These are phyloP conservation scores for Parnassius smintheus DNA, from an alignment of 2,888 invertebrate genomes.

Conservation along the genomic window DNA sequence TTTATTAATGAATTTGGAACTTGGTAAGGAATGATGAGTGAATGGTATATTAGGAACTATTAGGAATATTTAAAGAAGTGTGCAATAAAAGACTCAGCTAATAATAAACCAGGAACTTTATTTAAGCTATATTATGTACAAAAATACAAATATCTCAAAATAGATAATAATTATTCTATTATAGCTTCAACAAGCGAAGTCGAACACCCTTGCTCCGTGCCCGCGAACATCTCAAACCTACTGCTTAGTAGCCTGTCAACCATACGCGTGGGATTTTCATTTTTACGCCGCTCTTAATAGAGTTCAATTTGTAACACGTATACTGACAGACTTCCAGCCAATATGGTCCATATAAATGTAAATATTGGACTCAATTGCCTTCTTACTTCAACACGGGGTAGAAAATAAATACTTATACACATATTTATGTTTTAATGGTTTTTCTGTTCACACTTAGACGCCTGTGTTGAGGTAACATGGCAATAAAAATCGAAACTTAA, in stretches of 20 bases:
- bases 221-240: not conserved
- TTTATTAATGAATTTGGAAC: too few relatives aligned
- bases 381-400: not conserved
- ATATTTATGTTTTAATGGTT: not conserved
- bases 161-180: conserved; percentile 52
- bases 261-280: not conserved
- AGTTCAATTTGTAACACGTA: not conserved
- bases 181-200: conserved; percentile 55
- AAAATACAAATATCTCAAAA: conserved; percentile 76
- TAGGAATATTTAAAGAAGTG: too few relatives aligned
- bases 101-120: conserved; percentile 78
- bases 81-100: conserved; percentile 12
- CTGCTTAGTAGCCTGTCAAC: not conserved
- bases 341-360: not conserved
- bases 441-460: not conserved
- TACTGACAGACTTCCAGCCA: not conserved
- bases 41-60: too few relatives aligned
- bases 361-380: not conserved
- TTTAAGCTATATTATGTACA: conserved; percentile 77
- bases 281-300: not conserved
- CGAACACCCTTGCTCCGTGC: not conserved
- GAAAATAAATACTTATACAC: not conserved
- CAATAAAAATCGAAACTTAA: not conserved
- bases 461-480: not conserved
- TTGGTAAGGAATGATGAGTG: too few relatives aligned